Evolutionary conservation across 2,888 invertebrate species (phyloP).

Genomic region (Apamea crenata): DNA sequence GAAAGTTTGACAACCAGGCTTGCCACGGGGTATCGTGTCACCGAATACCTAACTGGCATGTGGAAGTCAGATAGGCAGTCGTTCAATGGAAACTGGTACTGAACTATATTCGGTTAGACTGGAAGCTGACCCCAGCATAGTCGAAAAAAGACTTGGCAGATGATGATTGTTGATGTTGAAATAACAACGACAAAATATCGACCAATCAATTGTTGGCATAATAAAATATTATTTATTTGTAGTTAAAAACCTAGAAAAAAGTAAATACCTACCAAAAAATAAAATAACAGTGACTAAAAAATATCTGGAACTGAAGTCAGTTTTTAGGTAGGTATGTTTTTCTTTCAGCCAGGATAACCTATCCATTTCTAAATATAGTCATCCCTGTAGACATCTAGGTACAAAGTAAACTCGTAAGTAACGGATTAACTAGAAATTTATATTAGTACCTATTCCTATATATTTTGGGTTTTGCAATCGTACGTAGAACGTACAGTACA

Average conservation of each 20-base stretch:
- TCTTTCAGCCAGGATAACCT: too few species aligned
- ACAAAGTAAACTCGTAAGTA: background rate
- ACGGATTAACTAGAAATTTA: slow-evolving; percentile 7
- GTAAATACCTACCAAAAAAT: background rate
- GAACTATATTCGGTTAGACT: background rate
- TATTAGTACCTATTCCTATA: background rate
- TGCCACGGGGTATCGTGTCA: too few species aligned
- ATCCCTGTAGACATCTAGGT: background rate
- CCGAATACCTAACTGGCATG: background rate
- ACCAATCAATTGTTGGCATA: background rate
- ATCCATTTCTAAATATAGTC: background rate
- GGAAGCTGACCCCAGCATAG: too few species aligned
- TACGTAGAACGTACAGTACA: background rate
- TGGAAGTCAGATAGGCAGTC: background rate
- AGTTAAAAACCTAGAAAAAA: background rate
- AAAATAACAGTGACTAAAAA: background rate
- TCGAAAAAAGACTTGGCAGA: background rate
- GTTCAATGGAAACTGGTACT: background rate
- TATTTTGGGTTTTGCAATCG: background rate
- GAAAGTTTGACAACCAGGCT: background rate
- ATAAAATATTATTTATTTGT: background rate
- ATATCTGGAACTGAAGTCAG: background rate
- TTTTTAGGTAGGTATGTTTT: too few species aligned
- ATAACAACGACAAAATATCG: background rate
- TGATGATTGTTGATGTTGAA: slow-evolving; percentile 4